These are phyloP conservation scores for Petrolisthes cinctipes DNA, from an alignment of 2,888 invertebrate species.

Conservation along the genomic window DNA sequence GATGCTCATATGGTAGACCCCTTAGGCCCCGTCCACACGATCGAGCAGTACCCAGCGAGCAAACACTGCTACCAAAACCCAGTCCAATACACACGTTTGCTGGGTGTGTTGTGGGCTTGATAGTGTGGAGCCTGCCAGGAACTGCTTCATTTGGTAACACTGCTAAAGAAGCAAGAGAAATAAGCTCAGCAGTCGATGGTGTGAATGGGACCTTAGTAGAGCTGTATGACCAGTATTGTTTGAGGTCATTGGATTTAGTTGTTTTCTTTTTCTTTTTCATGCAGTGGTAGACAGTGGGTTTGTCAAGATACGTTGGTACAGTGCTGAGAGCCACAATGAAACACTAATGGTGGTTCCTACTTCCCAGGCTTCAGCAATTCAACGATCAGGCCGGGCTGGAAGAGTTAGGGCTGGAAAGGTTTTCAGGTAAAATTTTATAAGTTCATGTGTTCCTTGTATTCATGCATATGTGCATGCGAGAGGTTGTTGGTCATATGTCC, in stretches of 20 bases:
- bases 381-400: constrained; percentile 93
- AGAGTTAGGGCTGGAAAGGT: constrained; percentile 86
- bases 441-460: background rate
- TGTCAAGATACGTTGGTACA: constrained; percentile 92
- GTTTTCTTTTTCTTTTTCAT: constrained; percentile 66
- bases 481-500: background rate
- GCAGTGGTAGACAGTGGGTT: constrained; percentile 95
- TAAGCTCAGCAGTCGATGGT: too few species aligned
- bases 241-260: background rate
- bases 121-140: too few species aligned
- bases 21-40: too few species aligned
- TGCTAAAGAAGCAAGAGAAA: too few species aligned
- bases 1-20: too few species aligned
- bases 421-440: constrained; percentile 75
- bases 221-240: too few species aligned
- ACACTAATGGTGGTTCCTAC: constrained; percentile 85
- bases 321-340: constrained; percentile 85
- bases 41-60: too few species aligned
- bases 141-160: too few species aligned
- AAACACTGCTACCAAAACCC: too few species aligned
- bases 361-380: constrained; percentile 89
- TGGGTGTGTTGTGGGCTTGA: too few species aligned
- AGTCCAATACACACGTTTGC: too few species aligned
- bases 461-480: background rate
- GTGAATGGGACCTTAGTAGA: too few species aligned